Base-by-base conservation (phyloP, 2,797 vertebrate species). In the Gastrophryne carolinensis region DNA sequence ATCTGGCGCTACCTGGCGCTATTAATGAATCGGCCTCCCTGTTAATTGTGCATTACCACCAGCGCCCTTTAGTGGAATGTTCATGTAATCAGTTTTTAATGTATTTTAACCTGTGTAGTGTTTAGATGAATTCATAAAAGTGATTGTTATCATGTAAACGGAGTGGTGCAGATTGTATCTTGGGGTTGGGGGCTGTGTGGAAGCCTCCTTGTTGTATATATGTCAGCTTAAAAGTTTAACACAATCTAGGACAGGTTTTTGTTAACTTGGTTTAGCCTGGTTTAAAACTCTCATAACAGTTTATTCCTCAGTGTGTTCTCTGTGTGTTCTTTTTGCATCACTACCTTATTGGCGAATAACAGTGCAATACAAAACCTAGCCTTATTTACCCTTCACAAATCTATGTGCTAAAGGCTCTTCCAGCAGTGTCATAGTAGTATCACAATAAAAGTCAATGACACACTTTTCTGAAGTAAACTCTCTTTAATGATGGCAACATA, bases 401-500 rank as follows among this genome's bases (percentile, higher is more conserved):
- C 61, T 50, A 58, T 30, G 30, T 66, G 60, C 75, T 78, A 35
- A 57, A 78, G 75, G 68, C 68, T 69, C 27, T 32, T 72, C 75
- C 60, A 52, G 53, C 75, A 66, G 61, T 57, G 61, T 41, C 39
- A 52, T 49, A 30, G 23, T 66, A 60, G 27, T 65, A 72, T 66
- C 75, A 72, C 75, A 72, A 66, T 78, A 78, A 72, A 78, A 78
- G 61, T 60, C 75, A 78, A 78, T 72, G 75, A 78, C 75, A 78
- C 75, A 78, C 75, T 78, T 78, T 78, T 78, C 29, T 30, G 50
- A 64, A 57, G 61, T 72, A 66, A 78, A 78, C 75, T 78, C 75
- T 35, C 69, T 69, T 70, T 76, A 78, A 78, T 78, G 68, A 72
- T 53, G 29, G 61, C 17, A 60, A 62, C 68, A 78, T 72, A 78